Evolutionary conservation across 2,113 vertebrate genomes (phyloP).

Genomic region (Erpornis zantholeuca): DNA sequence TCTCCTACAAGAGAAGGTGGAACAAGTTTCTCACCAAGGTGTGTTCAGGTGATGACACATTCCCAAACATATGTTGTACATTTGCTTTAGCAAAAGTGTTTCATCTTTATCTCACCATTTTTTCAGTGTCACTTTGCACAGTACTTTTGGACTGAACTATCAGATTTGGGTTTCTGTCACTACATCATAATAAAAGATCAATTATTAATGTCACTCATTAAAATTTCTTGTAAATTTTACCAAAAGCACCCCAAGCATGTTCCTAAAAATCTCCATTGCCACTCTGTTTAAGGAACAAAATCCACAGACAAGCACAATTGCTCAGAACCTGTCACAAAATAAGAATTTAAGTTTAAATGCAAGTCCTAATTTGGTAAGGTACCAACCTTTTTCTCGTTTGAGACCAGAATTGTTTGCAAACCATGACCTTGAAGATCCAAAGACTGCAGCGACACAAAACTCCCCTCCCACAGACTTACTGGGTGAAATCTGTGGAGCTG

Average conservation of each 20-base stretch:
- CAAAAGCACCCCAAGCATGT: not conserved
- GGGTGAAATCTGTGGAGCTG: conserved; percentile 94
- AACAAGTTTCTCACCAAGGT: not conserved
- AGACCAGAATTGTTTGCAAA: conserved; percentile 92
- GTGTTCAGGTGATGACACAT: not conserved
- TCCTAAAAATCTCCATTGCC: not conserved
- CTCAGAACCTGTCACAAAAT: not conserved
- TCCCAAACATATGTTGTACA: not conserved
- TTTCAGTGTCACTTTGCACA: not conserved
- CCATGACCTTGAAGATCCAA: conserved; percentile 93
- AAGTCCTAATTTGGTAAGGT: not conserved
- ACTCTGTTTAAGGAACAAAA: not conserved
- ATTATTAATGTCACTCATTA: not conserved
- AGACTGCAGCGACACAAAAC: conserved; percentile 91
- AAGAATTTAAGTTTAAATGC: not conserved
- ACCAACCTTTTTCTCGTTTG: conserved; percentile 96
- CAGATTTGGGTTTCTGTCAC: not conserved
- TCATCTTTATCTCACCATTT: not conserved
- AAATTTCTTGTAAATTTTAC: not conserved
- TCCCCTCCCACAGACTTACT: conserved; percentile 95
- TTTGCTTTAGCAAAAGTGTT: not conserved
- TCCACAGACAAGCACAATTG: not conserved
- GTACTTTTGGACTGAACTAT: not conserved
- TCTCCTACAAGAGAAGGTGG: not conserved
- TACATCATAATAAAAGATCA: not conserved